phyloP scores from a whole-genome alignment of 2,113 vertebrate species.

The Leucopsar rothschildi region DNA sequence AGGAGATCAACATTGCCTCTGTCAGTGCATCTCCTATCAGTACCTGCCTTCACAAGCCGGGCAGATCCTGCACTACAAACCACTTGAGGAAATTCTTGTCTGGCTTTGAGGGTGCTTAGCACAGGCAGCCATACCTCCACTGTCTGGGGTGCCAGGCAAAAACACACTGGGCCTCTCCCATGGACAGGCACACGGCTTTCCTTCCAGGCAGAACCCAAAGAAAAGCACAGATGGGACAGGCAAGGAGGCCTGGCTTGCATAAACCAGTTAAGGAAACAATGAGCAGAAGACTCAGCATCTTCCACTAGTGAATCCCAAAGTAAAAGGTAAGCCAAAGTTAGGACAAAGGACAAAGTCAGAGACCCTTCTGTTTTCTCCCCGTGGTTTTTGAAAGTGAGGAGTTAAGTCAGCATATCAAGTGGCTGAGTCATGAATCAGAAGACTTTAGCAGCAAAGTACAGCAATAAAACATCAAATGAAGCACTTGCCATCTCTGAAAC shows the following conservation, averaged over 20 bases:
- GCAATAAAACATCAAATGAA: background rate
- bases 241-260: background rate
- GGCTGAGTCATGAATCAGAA: conserved; percentile 45
- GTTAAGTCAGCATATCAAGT: background rate
- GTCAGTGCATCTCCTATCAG: background rate
- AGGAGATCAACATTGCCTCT: background rate
- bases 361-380: background rate
- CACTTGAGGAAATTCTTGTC: background rate
- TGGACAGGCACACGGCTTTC: background rate
- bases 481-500: background rate
- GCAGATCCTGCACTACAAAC: background rate
- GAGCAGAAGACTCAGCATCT: background rate
- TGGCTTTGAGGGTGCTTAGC: background rate
- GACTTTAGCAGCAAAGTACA: background rate
- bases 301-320: background rate
- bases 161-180: rapidly evolving
- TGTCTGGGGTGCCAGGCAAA: rapidly evolving
- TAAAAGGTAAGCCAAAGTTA: background rate
- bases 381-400: background rate
- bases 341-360: background rate
- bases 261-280: background rate
- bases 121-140: background rate
- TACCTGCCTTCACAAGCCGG: background rate
- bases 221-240: background rate
- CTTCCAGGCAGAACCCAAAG: background rate